Percentiles rank a stretch among this genome's conserved stretches.
Evolutionary conservation across 2,888 invertebrate species (phyloP).

Genomic region (Lasiommata megera): DNA sequence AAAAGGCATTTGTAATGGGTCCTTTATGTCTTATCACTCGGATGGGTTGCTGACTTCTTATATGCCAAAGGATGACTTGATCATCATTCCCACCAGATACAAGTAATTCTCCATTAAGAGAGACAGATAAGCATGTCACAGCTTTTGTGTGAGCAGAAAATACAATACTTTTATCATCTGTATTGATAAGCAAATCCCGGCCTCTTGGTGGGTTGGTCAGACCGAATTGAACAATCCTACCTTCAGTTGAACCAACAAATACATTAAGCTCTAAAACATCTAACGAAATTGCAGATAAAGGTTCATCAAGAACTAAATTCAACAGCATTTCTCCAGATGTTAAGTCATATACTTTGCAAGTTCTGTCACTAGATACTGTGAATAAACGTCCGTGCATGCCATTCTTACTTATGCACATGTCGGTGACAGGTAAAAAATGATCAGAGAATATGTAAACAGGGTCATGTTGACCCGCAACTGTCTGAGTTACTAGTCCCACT

Average conservation of each 20-base stretch:
- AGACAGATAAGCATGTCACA: constrained; percentile 87
- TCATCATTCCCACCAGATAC: constrained; percentile 90
- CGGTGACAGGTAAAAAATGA: constrained; percentile 90
- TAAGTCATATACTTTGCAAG: constrained; percentile 91
- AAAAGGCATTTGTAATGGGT: constrained; percentile 86
- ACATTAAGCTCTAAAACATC: constrained; percentile 86
- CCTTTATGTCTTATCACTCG: constrained; percentile 87
- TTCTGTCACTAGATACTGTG: constrained; percentile 90
- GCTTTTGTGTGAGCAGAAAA: constrained; percentile 86
- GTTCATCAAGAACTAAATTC: constrained; percentile 87
- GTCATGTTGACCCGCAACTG: constrained; percentile 79
- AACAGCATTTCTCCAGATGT: constrained; percentile 85
- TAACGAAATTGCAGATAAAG: constrained; percentile 85
- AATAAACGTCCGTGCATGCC: constrained; percentile 86
- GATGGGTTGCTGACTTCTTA: constrained; percentile 87
- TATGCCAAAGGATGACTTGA: constrained; percentile 90
- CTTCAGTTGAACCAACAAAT: constrained; percentile 88
- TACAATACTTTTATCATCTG: constrained; percentile 69
- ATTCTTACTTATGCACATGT: constrained; percentile 87
- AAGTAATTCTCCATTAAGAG: constrained; percentile 85
- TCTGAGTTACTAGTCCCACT: constrained; percentile 68
- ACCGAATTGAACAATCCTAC: constrained; percentile 85
- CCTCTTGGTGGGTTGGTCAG: constrained; percentile 85
- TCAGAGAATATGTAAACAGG: constrained; percentile 88
- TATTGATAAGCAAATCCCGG: constrained; percentile 83